Evolutionary conservation across 2,797 vertebrate species (phyloP).

Genomic region (Eleutherodactylus coqui): DNA sequence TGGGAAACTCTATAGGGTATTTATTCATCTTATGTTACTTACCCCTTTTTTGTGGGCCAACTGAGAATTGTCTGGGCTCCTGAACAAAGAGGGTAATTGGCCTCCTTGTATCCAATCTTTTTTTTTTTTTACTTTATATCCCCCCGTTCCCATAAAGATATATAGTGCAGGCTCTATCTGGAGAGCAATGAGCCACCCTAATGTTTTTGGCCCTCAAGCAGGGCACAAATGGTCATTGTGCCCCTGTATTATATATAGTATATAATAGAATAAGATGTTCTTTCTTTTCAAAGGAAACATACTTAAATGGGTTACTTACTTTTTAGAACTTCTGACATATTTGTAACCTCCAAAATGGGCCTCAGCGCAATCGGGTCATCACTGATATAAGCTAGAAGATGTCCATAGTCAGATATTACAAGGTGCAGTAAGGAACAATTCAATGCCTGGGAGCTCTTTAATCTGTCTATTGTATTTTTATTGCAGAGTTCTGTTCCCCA

Average conservation of each 20-base stretch:
- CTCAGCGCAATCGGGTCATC: not conserved
- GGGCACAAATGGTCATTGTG: not conserved
- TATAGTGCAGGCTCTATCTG: not conserved
- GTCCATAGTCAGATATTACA: not conserved
- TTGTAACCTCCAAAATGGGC: not conserved
- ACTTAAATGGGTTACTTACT: not conserved
- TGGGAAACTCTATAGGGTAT: too few species aligned
- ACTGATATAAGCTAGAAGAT: not conserved
- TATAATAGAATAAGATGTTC: not conserved
- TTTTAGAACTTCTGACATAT: not conserved
- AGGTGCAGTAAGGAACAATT: not conserved
- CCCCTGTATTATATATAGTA: too few species aligned
- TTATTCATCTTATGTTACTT: not conserved
- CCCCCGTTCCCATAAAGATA: too few species aligned
- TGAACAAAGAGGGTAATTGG: not conserved
- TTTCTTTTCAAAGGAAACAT: not conserved
- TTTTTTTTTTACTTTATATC: not conserved
- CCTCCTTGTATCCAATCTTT: not conserved
- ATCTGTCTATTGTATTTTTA: not conserved
- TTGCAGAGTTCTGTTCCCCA: not conserved
- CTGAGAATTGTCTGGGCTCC: not conserved
- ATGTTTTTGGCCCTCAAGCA: not conserved
- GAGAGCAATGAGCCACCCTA: not conserved
- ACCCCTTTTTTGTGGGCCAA: not conserved
- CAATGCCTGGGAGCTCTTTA: too few species aligned